Base-by-base conservation (phyloP, 1,140 invertebrate genomes). In the Drosophila sp. region DNA sequence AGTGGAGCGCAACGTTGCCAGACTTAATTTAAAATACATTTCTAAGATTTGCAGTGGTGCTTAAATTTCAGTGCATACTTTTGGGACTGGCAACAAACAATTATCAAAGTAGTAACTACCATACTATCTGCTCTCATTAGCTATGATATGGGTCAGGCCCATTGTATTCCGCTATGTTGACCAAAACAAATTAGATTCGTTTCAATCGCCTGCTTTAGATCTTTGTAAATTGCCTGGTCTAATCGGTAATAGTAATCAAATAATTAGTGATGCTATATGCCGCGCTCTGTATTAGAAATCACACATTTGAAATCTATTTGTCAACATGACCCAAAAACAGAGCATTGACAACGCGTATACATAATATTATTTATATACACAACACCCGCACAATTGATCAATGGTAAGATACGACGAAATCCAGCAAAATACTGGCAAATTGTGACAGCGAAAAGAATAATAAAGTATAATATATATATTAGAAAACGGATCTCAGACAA, bases 221-320 rank as follows among this genome's bases (percentile, higher is more conserved):
- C 34, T 29, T n/a, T 59, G 56, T 34, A 29, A 46, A 48, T 50
- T 41, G 13, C 14, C 36, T 29, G 46, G 27, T 43, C 11, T 70
- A 80, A 76, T 76, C 69, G 38, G 51, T 27, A 9, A 32, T 48
- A 14, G n/a, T 27, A 62, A 70, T 70, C 66, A 34, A 50, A 61
- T 53, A 59, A 69, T 69, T 69, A 69, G 38, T 43, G 45, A 25
- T 25, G 45, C 34, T 13, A 11, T 13, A 29, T 40, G 14, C 4
- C 16, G 18, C 3, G 2, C 27, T 32, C 11, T 32, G 1, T 5
- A 54, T 14, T 13, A n/a, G 13, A 57, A 51, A 51, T 32, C 16
- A 61, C 48, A 25, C 56, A 29, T 61, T 54, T 62, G 62, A 46
- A 62, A 53, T 54, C 38, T 66, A 58, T 77, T 77, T 77, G 67